Evolutionary conservation across 2,113 vertebrate species (phyloP), one percentile per base, ranked within the genome.

Genomic region (Eudyptes chrysolophus): DNA sequence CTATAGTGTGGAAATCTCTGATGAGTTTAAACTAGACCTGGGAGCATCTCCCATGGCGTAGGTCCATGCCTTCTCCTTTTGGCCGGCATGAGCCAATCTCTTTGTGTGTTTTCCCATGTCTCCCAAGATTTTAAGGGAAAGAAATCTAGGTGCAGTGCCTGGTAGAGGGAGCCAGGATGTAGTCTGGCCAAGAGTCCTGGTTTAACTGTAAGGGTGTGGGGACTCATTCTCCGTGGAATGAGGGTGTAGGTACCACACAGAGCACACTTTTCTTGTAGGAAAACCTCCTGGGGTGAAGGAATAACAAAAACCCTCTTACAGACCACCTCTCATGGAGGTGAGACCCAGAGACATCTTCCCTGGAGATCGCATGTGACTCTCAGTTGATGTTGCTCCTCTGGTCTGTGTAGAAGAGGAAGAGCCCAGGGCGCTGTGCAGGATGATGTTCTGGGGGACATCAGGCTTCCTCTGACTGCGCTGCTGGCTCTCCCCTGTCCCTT

Each of bases 201-300:
- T 62, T 75, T 17, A 88, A 51, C 61, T 3, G 0, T 32, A 6
- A 52, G 27, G 13, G 6, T 40, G 8, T 58, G 34, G 32, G 42
- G 54, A n/a, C n/a, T 5, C 9, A 3, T 66, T 55, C 22, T 44
- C 15, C 0, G 0, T 64, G 58, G 24, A 36, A 36, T n/a, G 36
- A 17, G 17, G 10, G 8, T 32, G 38, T 36, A 65, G 44, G 21
- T 54, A 25, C n/a, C 42, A 57, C 60, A 40, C 27, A 57, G 82
- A 65, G 52, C 48, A 19, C 24, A 6, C 42, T 71, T 60, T 51
- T 20, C 61, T 20, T 42, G 24, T 5, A 42, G 69, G 34, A 71
- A 44, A 44, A 69, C 34, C 38, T 22, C 9, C 36, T 10, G 9
- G 34, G 19, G 8, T 78, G 61, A 54, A 85, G 52, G 22, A 68